Conservation (phyloP, 2,888 invertebrate genomes). For the Lingula anatina region DNA sequence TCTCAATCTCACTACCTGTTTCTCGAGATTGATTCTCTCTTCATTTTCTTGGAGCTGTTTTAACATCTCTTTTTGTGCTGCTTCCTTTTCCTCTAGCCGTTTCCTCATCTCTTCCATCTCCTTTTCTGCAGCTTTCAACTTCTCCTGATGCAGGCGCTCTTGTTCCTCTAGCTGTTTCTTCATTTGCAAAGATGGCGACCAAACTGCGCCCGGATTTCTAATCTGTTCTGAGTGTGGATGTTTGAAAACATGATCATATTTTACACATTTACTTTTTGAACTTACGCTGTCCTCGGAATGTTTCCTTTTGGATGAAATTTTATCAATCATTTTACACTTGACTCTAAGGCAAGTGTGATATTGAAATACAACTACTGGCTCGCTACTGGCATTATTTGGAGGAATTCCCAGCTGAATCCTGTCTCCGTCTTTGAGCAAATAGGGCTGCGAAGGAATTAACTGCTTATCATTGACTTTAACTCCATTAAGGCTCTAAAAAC, state of each 20-base stretch:
- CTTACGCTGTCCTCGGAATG: no score
- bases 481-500: conserved; percentile 37
- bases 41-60: conserved; percentile 17
- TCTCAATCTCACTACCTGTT: no score
- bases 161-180: conserved; percentile 20
- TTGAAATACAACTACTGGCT: no score
- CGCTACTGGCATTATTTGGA: conserved; percentile 14
- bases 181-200: conserved; percentile 8
- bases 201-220: not conserved
- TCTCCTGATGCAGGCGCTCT: conserved; percentile 18
- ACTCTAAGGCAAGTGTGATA: no score
- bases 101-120: conserved; percentile 9
- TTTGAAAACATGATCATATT: no score
- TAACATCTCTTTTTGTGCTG: conserved; percentile 17
- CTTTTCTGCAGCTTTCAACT: conserved; percentile 22
- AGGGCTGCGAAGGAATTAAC: conserved; percentile 16
- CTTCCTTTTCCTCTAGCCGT: conserved; percentile 17
- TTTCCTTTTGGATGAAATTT: no score
- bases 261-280: conserved; percentile 19
- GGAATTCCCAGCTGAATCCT: conserved; percentile 31
- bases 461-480: conserved; percentile 31
- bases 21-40: no score
- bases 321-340: no score
- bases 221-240: not conserved
- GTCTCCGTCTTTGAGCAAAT: conserved; percentile 29